A percentile compares a stretch with the other conserved stretches of the same genome.
Evolutionary conservation across 1,140 invertebrate species (phyloP).

Genomic region (Antheraea mylitta): DNA sequence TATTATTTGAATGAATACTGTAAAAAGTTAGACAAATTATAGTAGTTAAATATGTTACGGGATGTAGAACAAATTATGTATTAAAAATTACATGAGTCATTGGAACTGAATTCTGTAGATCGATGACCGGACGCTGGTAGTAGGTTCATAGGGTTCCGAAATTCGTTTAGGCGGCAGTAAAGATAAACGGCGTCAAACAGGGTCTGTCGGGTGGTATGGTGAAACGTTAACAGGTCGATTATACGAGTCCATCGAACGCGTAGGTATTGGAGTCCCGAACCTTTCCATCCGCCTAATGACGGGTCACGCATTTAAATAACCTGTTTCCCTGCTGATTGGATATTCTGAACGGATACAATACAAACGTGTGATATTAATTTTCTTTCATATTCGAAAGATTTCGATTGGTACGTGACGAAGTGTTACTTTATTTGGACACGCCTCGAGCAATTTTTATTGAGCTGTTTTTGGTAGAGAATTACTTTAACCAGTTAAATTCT

Average conservation of each 20-base stretch:
- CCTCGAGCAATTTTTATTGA: background rate
- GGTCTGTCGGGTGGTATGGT: conserved; percentile 29
- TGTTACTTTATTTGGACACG: conserved; percentile 3
- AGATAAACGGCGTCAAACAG: conserved; percentile 39
- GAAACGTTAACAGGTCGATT: conserved; percentile 68
- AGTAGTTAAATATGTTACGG: background rate
- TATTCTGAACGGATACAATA: conserved; percentile 27
- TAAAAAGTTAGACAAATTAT: too few species aligned
- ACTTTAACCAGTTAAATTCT: too few species aligned
- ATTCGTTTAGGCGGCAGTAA: conserved; percentile 32
- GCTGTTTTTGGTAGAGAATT: too few species aligned
- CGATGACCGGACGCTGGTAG: conserved; percentile 15
- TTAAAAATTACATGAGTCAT: background rate
- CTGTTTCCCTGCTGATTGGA: conserved; percentile 53
- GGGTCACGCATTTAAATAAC: conserved; percentile 73
- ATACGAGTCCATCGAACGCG: conserved; percentile 57
- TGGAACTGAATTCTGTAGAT: conserved; percentile 10
- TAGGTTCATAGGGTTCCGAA: conserved; percentile 17
- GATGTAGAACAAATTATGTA: background rate
- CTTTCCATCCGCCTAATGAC: conserved; percentile 56
- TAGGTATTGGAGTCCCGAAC: conserved; percentile 42
- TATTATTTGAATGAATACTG: too few species aligned
- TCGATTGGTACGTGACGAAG: conserved; percentile 9
- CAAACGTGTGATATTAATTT: conserved; percentile 6
- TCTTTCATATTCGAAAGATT: conserved; percentile 3